Conservation (phyloP, 37 sponge, comb jelly and placozoan genomes). For the Crambe crambe region DNA sequence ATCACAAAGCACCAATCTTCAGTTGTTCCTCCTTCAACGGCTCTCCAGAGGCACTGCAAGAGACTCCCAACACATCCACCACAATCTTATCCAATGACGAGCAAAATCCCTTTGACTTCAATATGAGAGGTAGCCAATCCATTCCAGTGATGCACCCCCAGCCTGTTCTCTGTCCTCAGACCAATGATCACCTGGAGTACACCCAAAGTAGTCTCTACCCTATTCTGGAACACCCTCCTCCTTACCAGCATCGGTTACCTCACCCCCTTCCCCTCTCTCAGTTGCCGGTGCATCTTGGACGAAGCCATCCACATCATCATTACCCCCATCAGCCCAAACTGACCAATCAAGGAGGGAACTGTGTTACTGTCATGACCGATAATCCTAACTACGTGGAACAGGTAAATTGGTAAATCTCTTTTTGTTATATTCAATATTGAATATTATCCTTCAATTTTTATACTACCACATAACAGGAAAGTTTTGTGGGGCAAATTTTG, state of each 20-base stretch:
- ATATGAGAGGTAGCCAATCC: neutral
- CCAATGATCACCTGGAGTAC: neutral
- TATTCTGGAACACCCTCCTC: conserved; percentile 17
- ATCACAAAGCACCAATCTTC: too few relatives aligned
- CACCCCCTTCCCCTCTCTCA: neutral
- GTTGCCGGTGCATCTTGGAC: neutral
- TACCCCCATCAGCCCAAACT: neutral
- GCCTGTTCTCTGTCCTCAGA: neutral
- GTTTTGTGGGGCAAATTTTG: too few relatives aligned
- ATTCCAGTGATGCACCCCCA: neutral
- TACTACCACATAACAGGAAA: too few relatives aligned
- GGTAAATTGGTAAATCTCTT: neutral
- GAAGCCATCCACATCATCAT: neutral
- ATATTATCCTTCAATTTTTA: too few relatives aligned
- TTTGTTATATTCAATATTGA: neutral
- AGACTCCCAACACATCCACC: conserved; percentile 18
- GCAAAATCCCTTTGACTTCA: neutral
- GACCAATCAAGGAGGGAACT: neutral
- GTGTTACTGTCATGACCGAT: conserved; percentile 34
- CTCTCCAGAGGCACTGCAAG: neutral
- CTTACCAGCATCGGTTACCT: neutral
- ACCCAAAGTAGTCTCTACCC: conserved; percentile 5
- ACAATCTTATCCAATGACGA: neutral
- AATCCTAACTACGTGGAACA: conserved; percentile 18
- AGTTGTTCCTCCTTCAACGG: neutral